Base-by-base conservation (phyloP, 2,888 invertebrate species). In the Copidosoma aretas region DNA sequence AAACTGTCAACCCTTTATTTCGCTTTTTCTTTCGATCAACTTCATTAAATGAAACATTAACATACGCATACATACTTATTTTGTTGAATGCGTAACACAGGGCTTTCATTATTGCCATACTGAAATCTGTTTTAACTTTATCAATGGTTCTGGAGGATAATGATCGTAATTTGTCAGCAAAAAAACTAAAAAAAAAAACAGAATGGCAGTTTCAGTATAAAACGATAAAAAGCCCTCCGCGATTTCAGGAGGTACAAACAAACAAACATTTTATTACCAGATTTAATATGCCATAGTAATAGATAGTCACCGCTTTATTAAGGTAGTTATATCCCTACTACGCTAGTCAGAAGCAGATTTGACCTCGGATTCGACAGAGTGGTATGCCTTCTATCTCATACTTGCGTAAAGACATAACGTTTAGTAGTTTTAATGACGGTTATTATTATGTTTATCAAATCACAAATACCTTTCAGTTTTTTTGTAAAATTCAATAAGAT, bases 111-210 rank as follows among this genome's bases (percentile, higher is more conserved):
- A 24, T 4, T 15, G 22, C 54, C 15, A 54, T 5, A 54, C 15
- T 54, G 15, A 54, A 54, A 54, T 10, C 15, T 10, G 54, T 54
- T 54, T 54, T 15, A 24, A 54, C 21, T 22, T 54, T 54, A 54
- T 54, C 3, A 10, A 54, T 15, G 2, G 4, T 25, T 25, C 14
- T 54, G 5, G 21, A 5, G 2, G 54, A 54, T 12, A 54, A n/a
- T 4, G 14, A 21, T 4, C 21, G 15, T n/a, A 54, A 54, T 4
- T 54, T 4, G 4, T 54, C 54, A n/a, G 15, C 15, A 24, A 54
- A 21, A 5, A 21, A n/a, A 24, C 3, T 15, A 15, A 54, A 25
- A 25, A 54, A n/a, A n/a, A 54, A 5, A 22, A n/a, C 12, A 17
- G 4, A 21, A 54, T 22, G 54, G 54, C 21, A 25, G 21, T 12